Conservation (phyloP, 2,888 invertebrate species). For the Tenthredo mesomela region DNA sequence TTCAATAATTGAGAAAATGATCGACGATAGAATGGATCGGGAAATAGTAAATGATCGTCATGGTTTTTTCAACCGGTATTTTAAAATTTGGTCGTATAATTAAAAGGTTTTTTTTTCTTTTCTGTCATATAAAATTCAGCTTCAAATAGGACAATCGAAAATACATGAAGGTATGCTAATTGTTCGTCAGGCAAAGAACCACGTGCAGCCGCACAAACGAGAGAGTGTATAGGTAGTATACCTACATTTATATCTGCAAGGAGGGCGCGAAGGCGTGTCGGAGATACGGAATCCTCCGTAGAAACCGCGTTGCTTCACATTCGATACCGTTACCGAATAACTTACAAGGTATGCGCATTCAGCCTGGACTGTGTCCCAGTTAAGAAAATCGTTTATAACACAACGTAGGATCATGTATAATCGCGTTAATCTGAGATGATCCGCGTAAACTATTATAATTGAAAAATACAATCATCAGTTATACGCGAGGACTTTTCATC, state of each 20-base stretch:
- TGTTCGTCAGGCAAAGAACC: background rate
- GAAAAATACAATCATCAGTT: background rate
- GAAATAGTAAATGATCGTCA: background rate
- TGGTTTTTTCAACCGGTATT: no score
- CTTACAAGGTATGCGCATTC: conserved; percentile 42
- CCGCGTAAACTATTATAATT: background rate
- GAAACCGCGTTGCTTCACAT: conserved; percentile 50
- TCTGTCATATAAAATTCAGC: background rate
- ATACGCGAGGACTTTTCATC: no score
- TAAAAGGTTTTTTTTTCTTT: no score
- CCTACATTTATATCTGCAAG: background rate
- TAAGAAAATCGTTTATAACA: background rate
- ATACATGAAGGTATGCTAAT: background rate
- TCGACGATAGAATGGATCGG: background rate
- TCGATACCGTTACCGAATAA: conserved; percentile 52
- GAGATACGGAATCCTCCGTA: conserved; percentile 48
- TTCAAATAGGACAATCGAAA: background rate
- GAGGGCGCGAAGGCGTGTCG: conserved; percentile 40
- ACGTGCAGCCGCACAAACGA: conserved; percentile 17
- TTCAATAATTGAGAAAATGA: background rate
- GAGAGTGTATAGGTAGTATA: conserved; percentile 6
- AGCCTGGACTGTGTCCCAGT: conserved; percentile 41
- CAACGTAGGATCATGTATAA: background rate
- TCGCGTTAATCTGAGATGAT: conserved; percentile 15
- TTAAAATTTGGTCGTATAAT: no score